Base-by-base conservation (phyloP, 2,113 vertebrate genomes). In the Alexandromys fortis region DNA sequence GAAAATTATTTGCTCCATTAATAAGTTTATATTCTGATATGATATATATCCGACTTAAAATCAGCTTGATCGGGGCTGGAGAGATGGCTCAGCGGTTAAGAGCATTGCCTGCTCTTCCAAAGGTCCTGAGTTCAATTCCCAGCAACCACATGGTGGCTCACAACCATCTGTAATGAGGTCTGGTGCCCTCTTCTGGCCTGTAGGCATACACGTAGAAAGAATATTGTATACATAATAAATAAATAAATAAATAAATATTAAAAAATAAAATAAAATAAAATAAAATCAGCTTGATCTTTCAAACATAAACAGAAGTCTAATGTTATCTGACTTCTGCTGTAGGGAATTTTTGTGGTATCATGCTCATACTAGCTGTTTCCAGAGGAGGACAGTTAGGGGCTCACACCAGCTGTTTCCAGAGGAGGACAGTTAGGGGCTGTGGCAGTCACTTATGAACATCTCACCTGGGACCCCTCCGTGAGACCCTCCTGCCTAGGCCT, bases 251-350 rank as follows among this genome's bases (percentile, higher is more conserved):
- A n/a, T n/a, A n/a, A n/a, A n/a, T n/a, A n/a, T n/a, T n/a, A n/a
- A n/a, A n/a, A n/a, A n/a, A n/a, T n/a, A n/a, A n/a, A n/a, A n/a
- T n/a, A n/a, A n/a, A n/a, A n/a, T n/a, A n/a, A n/a, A n/a, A n/a
- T 81, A 89, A 85, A 95, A 24, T 73, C 33, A 73, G 86, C 91
- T 94, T 42, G 49, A 47, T 82, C 47, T 94, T 92, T 4, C 38
- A 52, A 58, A 85, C 61, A 68, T 77, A 61, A 97, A 58, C 73
- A 83, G 73, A 90, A 65, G 61, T 92, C 49, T 72, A 92, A 88
- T 35, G 90, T n/a, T n/a, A 58, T 13, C 9, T 91, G 38, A 90
- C 79, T 55, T 63, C 47, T 55, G 35, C 7, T 35, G 17, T 58
- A 76, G 73, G 79, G 55, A 83, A 89, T 55, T 86, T 67, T 92